Evolutionary conservation across 2,888 invertebrate genomes (phyloP), one percentile per base, ranked within the genome.

Genomic region (Halictus quadricinctus): DNA sequence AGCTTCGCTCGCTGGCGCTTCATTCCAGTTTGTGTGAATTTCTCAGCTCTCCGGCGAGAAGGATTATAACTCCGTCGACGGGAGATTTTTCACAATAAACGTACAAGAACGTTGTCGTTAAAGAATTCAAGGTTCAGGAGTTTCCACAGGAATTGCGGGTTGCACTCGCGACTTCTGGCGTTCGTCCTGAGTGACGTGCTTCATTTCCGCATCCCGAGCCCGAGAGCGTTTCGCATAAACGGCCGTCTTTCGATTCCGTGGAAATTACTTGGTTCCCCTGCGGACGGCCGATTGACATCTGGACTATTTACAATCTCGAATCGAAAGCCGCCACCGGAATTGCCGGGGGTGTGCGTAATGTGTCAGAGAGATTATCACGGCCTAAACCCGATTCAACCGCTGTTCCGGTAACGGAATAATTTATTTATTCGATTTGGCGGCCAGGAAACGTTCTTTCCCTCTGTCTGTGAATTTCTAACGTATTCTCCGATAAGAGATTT

Each of bases 191-290:
- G 85, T 84, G 90, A 90, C 90, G 89, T 80, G 88, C 89, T 86
- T 90, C 88, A 91, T 90, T 91, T 91, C 89, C 89, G 88, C 79
- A 78, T 54, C 54, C 43, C 82, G 85, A 76, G 73, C 50, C 77
- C 29, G 60, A 25, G 81, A 81, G 72, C 85, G 79, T 84, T 86
- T 79, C 83, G 79, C 85, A 86, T 84, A 83, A 81, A 84, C 85
- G 72, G 70, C 77, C 83, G 81, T 50, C 86, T 77, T 73, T 81
- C 79, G 84, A 82, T 80, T 83, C 86, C 69, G 81, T 84, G 85
- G 89, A 90, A 90, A 90, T 90, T 87, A 88, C 88, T 89, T 86
- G 82, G 82, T 69, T 83, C 81, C 83, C 88, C 78, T 78, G 80
- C 36, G 87, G 81, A 50, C 76, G 81, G 43, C 69, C 78, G 80